These are phyloP conservation scores for Corythaeola cristata DNA, from an alignment of 2,113 vertebrate genomes.

Conservation along the genomic window DNA sequence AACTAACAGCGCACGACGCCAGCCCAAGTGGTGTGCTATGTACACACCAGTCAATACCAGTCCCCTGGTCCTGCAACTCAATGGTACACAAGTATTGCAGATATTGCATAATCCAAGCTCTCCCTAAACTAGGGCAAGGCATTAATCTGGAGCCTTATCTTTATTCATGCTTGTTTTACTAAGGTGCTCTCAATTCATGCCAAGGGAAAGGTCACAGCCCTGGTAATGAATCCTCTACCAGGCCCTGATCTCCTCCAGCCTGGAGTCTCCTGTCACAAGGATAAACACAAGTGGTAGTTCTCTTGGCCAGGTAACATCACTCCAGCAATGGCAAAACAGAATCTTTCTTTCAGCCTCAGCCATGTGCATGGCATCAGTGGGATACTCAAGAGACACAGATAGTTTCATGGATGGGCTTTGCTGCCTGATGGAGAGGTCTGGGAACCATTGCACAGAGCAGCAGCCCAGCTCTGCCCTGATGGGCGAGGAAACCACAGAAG, in stretches of 20 bases:
- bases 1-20: neutral
- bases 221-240: neutral
- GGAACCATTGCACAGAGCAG: neutral
- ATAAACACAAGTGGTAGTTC: neutral
- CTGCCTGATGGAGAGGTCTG: neutral
- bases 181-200: neutral
- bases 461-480: neutral
- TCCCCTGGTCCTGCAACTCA: neutral
- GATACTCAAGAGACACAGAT: neutral
- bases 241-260: neutral
- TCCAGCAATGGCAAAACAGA: neutral
- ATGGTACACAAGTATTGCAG: neutral
- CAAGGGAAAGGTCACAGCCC: neutral
- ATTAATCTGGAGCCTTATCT: neutral
- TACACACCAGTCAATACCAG: neutral
- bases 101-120: neutral
- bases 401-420: neutral
- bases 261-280: neutral
- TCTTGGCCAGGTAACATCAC: fast-evolving
- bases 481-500: neutral
- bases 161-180: neutral
- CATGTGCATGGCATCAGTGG: fast-evolving
- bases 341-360: neutral
- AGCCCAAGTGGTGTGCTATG: neutral
- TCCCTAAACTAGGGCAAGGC: neutral